Conservation (phyloP, 1,140 invertebrate genomes). For the Lasioglossum baleicum region DNA sequence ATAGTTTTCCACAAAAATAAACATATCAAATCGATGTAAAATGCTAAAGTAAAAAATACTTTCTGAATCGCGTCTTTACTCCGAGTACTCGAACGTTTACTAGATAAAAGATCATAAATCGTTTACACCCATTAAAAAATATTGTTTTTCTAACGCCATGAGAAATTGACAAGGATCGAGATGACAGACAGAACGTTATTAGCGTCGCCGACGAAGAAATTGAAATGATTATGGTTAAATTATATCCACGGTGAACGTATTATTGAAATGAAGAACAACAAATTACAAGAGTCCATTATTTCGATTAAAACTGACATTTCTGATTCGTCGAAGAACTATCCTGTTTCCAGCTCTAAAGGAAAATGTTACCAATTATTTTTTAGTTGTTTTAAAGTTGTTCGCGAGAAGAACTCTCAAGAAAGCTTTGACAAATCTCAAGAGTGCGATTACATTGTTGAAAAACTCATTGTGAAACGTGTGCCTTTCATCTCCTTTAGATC, state of each 20-base stretch:
- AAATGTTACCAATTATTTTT: conserved; percentile 17
- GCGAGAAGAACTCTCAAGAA: background rate
- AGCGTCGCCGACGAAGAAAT: background rate
- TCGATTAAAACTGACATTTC: background rate
- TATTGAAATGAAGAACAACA: conserved; percentile 4
- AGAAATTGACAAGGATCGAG: background rate
- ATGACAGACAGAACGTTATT: background rate
- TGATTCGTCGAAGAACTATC: background rate
- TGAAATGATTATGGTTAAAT: background rate
- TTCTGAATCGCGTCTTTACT: background rate
- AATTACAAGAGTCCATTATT: background rate
- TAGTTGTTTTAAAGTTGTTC: conserved; percentile 14
- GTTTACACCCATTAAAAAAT: background rate
- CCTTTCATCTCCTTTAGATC: conserved; percentile 34
- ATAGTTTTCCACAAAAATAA: background rate
- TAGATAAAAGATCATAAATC: background rate
- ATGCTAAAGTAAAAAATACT: background rate
- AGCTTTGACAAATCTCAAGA: conserved; percentile 3
- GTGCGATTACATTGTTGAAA: conserved; percentile 50
- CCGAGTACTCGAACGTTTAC: background rate
- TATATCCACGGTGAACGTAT: background rate
- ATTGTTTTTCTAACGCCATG: background rate
- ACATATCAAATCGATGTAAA: background rate
- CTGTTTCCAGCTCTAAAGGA: background rate
- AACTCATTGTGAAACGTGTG: conserved; percentile 48